Conservation (phyloP, 2,797 vertebrate species). For the Enteromius argenteus region DNA sequence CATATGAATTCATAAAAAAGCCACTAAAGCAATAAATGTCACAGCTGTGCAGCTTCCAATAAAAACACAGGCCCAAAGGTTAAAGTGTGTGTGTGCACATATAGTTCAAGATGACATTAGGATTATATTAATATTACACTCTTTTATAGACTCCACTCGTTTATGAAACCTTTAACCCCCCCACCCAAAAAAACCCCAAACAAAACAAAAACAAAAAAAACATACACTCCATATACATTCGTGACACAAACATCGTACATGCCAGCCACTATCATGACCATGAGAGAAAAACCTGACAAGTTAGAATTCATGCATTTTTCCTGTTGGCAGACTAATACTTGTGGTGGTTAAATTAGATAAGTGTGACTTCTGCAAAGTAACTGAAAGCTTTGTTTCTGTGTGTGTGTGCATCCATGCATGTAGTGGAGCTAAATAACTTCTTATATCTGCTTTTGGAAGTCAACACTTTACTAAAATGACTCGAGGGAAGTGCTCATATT, state of each 20-base stretch:
- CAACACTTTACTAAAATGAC: not conserved
- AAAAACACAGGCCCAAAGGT: not conserved
- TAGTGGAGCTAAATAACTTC: not conserved
- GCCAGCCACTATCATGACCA: not conserved
- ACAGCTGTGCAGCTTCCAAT: not conserved
- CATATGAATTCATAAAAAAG: constrained; percentile 1
- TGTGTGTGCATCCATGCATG: not conserved
- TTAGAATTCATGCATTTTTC: not conserved
- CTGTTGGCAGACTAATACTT: not conserved
- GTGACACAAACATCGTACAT: not conserved
- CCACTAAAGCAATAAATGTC: not conserved
- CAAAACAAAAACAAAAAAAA: not conserved
- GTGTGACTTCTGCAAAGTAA: constrained; percentile 11
- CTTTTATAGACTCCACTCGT: not conserved
- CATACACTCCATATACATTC: not conserved
- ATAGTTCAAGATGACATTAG: not conserved
- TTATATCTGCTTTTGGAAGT: too few relatives aligned
- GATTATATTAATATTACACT: not conserved
- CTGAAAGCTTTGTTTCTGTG: not conserved
- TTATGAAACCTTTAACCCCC: too few relatives aligned
- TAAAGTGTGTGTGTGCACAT: too few relatives aligned
- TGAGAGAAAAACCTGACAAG: not conserved
- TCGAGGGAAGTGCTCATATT: not conserved
- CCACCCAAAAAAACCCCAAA: too few relatives aligned
- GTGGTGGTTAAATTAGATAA: constrained; percentile 11